A percentile compares a stretch with the other conserved stretches of the same genome.
Evolutionary conservation across 2,888 invertebrate species (phyloP).

Genomic region (Euclidia mi): DNA sequence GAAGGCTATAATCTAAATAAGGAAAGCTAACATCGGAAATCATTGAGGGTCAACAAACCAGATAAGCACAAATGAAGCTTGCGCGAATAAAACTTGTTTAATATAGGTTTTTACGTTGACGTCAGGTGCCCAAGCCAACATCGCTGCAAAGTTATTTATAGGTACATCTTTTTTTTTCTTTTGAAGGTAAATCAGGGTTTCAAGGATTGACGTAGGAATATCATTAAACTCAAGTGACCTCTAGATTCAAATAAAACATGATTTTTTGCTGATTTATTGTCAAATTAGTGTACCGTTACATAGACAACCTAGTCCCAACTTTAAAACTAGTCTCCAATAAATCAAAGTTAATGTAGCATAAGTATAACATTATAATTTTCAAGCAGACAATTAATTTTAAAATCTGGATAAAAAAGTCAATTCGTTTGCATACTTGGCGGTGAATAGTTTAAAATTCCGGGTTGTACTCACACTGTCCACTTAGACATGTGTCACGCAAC

Average conservation of each 20-base stretch:
- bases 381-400: too few relatives aligned
- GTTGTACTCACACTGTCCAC: background rate
- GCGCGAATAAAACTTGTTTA: slow-evolving; percentile 43
- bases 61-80: slow-evolving; percentile 48
- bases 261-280: background rate
- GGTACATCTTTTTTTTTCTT: slow-evolving; percentile 23
- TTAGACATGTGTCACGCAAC: slow-evolving; percentile 13
- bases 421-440: too few relatives aligned
- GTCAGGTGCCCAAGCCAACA: slow-evolving; percentile 26
- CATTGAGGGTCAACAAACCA: slow-evolving; percentile 60
- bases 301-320: slow-evolving; percentile 1
- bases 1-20: slow-evolving; percentile 62
- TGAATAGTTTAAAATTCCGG: background rate
- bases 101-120: slow-evolving; percentile 33
- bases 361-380: too few relatives aligned
- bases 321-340: background rate
- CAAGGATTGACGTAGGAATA: slow-evolving; percentile 21
- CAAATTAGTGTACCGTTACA: slow-evolving; percentile 6
- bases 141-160: slow-evolving; percentile 21
- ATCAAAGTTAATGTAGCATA: too few relatives aligned
- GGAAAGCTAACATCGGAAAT: slow-evolving; percentile 67
- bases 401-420: too few relatives aligned
- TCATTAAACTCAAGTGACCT: slow-evolving; percentile 39
- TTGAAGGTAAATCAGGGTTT: slow-evolving; percentile 2
- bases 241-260: slow-evolving; percentile 12